Conservation (phyloP, 2,888 invertebrate genomes). For the Pharmacophagus antenor region DNA sequence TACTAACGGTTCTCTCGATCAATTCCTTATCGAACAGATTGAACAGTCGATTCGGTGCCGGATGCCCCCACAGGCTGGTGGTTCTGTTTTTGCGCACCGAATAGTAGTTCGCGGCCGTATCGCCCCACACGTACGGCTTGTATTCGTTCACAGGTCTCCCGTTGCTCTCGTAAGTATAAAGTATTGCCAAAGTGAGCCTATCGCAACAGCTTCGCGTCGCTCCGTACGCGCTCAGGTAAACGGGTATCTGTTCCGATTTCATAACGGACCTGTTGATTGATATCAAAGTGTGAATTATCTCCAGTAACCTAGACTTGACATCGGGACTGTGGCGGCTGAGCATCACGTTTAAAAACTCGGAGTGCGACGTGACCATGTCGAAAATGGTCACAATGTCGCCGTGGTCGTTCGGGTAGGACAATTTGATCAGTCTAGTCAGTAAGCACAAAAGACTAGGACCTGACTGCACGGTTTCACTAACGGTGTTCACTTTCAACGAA, state of each 20-base stretch:
- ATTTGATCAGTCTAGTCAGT: conserved; percentile 78
- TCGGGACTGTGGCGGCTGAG: conserved; percentile 72
- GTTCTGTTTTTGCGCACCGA: conserved; percentile 81
- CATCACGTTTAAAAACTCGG: conserved; percentile 87
- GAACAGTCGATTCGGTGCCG: conserved; percentile 86
- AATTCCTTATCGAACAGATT: conserved; percentile 84
- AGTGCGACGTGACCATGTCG: conserved; percentile 88
- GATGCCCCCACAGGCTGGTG: conserved; percentile 84
- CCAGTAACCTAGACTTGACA: conserved; percentile 83
- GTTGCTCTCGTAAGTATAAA: conserved; percentile 85
- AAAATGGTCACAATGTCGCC: conserved; percentile 80
- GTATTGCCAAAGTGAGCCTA: conserved; percentile 84
- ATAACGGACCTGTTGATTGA: conserved; percentile 83
- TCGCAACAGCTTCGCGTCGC: conserved; percentile 87
- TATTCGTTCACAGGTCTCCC: conserved; percentile 83
- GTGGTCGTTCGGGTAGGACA: conserved; percentile 76
- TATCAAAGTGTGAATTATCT: conserved; percentile 83
- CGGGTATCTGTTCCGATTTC: conserved; percentile 85
- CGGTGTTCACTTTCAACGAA: conserved; percentile 77
- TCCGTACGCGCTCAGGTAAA: conserved; percentile 88
- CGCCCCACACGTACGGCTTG: conserved; percentile 92
- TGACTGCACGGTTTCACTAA: conserved; percentile 49
- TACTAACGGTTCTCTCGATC: conserved; percentile 84
- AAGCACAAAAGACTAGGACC: conserved; percentile 78
- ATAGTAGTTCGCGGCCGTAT: conserved; percentile 88